Conservation (phyloP, 37 sponge, comb jelly and placozoan species). For the Oscarella lobularis region DNA sequence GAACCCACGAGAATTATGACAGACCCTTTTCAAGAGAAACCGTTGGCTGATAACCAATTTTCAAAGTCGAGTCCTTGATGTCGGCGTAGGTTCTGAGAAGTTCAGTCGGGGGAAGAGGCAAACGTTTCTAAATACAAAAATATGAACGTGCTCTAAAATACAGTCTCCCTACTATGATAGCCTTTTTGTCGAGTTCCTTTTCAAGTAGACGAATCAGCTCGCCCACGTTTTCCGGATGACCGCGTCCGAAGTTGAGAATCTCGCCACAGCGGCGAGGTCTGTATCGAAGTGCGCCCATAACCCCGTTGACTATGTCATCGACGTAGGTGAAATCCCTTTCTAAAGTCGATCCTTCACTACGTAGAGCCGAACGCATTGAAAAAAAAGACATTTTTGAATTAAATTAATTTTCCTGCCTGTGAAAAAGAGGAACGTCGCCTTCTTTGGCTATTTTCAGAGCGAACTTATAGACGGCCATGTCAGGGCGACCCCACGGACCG, state of each 20-base stretch:
- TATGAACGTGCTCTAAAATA: neutral
- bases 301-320: conserved; percentile 40
- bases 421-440: neutral
- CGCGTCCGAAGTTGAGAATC: conserved; percentile 46
- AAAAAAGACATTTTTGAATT: neutral
- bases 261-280: conserved; percentile 32
- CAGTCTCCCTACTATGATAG: conserved; percentile 19
- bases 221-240: conserved; percentile 21
- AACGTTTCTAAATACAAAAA: conserved; percentile 16
- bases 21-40: conserved; percentile 17
- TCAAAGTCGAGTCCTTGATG: conserved; percentile 15
- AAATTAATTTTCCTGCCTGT: neutral
- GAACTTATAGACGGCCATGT: conserved; percentile 72
- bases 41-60: conserved; percentile 25
- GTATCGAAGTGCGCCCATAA: conserved; percentile 29
- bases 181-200: conserved; percentile 23
- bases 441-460: neutral
- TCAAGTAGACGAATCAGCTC: conserved; percentile 31
- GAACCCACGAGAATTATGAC: too few species aligned
- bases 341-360: neutral
- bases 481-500: conserved; percentile 76
- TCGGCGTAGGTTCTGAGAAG: conserved; percentile 40
- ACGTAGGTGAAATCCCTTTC: conserved; percentile 62
- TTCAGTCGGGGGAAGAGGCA: conserved; percentile 42
- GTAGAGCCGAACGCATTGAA: too few species aligned